A percentile compares a stretch with the other conserved stretches of the same genome.
Conservation (phyloP, 2,113 vertebrate species). For the Amazona vittata region DNA sequence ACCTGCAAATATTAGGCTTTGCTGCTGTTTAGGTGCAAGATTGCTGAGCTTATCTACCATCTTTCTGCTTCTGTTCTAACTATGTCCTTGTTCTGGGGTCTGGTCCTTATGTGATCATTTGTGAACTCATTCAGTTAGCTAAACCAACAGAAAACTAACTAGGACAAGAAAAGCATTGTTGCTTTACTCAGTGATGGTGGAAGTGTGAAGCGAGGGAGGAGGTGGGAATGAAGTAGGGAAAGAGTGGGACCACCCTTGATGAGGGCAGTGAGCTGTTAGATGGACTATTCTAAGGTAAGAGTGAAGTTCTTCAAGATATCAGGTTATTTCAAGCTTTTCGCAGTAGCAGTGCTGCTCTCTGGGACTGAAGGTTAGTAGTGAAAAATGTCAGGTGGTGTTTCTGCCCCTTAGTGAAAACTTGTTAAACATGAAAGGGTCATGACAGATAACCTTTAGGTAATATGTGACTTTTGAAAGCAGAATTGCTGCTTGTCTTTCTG, state of each 20-base stretch:
- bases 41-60: background rate
- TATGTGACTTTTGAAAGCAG: accelerated
- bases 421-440: background rate
- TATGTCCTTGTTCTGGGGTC: background rate
- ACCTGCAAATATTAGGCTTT: background rate
- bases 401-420: background rate
- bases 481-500: background rate
- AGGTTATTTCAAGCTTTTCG: background rate
- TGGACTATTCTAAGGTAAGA: background rate
- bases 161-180: background rate
- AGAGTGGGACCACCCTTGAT: background rate
- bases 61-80: background rate
- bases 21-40: background rate
- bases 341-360: background rate
- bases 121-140: background rate
- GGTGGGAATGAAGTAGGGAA: background rate
- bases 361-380: background rate
- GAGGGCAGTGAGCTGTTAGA: background rate
- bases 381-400: background rate
- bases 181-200: background rate
- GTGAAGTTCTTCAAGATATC: background rate
- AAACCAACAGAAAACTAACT: background rate
- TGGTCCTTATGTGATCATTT: background rate
- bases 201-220: background rate
- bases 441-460: background rate